Conservation (phyloP, 2,113 vertebrate species). For the Otolemur garnettii region DNA sequence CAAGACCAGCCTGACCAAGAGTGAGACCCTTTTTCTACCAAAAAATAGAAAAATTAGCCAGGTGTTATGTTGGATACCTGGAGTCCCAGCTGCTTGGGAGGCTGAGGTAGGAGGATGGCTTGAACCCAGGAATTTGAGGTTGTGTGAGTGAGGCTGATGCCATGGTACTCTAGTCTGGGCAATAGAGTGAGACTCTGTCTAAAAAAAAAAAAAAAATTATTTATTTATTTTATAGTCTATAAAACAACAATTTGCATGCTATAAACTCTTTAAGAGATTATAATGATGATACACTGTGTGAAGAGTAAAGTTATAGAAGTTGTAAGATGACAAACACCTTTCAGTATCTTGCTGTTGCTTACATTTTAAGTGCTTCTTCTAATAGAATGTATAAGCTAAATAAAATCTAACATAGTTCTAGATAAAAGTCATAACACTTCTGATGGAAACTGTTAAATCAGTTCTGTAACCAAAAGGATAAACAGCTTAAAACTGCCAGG, state of each 20-base stretch:
- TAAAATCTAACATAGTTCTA: conserved; percentile 18
- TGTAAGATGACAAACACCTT: not conserved
- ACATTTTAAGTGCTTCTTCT: conserved; percentile 50
- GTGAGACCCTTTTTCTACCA: too few relatives aligned
- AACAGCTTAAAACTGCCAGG: conserved; percentile 60
- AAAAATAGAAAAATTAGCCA: too few relatives aligned
- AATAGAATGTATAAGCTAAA: conserved; percentile 37
- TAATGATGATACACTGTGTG: not conserved
- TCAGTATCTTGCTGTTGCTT: not conserved
- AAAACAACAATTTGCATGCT: conserved; percentile 15
- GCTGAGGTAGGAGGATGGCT: too few relatives aligned
- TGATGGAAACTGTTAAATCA: conserved; percentile 76
- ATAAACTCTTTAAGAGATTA: not conserved
- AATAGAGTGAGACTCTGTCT: too few relatives aligned
- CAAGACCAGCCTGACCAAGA: too few relatives aligned
- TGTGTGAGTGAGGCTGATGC: too few relatives aligned
- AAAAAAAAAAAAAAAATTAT: too few relatives aligned
- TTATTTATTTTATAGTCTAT: not conserved
- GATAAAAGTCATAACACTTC: conserved; percentile 58
- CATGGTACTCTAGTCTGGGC: too few relatives aligned
- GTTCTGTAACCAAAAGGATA: conserved; percentile 63
- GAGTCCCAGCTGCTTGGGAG: too few relatives aligned
- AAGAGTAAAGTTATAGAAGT: conserved; percentile 38
- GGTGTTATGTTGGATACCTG: too few relatives aligned
- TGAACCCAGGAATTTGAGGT: too few relatives aligned